These are phyloP conservation scores for Turritopsis dohrnii DNA, from an alignment of 30 jellyfish, hydroid and myxozoan genomes.

Conservation along the genomic window DNA sequence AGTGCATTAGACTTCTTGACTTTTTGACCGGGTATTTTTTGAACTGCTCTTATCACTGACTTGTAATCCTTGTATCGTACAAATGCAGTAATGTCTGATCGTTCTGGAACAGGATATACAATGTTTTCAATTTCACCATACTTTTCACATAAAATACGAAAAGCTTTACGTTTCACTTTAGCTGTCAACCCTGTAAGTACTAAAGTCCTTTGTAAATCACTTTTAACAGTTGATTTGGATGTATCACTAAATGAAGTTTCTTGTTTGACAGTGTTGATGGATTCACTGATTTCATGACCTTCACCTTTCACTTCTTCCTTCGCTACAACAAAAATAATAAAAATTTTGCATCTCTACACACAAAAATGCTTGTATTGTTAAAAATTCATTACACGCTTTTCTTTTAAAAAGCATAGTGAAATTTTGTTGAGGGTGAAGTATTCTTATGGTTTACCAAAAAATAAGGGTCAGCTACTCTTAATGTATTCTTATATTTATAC, in stretches of 20 bases:
- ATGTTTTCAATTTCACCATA: conserved; percentile 79
- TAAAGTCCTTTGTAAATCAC: conserved; percentile 66
- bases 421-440: no score
- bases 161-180: conserved; percentile 48
- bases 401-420: neutral
- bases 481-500: no score
- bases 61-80: conserved; percentile 60
- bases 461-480: no score
- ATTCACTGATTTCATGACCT: conserved; percentile 25
- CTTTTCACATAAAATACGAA: conserved; percentile 48
- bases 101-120: conserved; percentile 53
- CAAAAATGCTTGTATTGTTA: neutral
- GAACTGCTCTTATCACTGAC: conserved; percentile 83
- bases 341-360: neutral
- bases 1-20: conserved; percentile 28
- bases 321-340: neutral
- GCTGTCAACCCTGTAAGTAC: conserved; percentile 60
- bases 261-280: conserved; percentile 16
- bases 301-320: neutral
- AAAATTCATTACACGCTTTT: neutral
- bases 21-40: conserved; percentile 57
- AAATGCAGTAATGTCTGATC: conserved; percentile 34
- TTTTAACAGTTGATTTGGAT: neutral
- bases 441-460: no score
- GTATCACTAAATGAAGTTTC: neutral